These are phyloP conservation scores for Nebria brevicollis DNA, from an alignment of 2,888 invertebrate species.

Conservation along the genomic window DNA sequence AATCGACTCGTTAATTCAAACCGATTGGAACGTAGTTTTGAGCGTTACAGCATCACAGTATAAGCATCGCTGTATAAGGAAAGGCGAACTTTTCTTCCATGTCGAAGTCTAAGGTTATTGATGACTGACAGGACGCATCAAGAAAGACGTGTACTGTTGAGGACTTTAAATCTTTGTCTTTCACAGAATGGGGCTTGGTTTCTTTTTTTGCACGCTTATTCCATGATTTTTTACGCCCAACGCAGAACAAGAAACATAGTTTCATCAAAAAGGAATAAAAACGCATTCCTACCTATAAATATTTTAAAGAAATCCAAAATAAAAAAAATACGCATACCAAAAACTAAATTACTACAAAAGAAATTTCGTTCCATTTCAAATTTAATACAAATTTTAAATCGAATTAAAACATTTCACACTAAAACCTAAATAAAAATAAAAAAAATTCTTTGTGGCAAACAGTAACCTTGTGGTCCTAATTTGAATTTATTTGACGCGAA, in stretches of 20 bases:
- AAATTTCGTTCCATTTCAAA: no score
- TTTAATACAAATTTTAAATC: no score
- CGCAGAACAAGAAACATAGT: neutral
- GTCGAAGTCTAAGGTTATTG: slow-evolving; percentile 56
- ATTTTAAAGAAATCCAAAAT: neutral
- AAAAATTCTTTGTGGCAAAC: neutral
- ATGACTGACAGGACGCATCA: slow-evolving; percentile 61
- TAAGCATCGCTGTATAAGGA: neutral
- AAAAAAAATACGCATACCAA: no score
- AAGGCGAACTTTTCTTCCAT: slow-evolving; percentile 30
- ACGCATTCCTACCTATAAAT: neutral
- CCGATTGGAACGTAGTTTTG: slow-evolving; percentile 53
- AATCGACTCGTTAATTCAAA: slow-evolving; percentile 57
- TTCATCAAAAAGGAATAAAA: neutral
- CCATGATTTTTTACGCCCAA: slow-evolving; percentile 35
- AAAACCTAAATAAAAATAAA: neutral
- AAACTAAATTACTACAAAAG: no score
- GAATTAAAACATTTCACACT: no score
- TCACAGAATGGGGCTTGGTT: slow-evolving; percentile 52
- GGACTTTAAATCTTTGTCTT: slow-evolving; percentile 59
- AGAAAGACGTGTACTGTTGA: slow-evolving; percentile 59
- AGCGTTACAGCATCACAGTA: slow-evolving; percentile 23
- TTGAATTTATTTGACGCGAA: slow-evolving; percentile 25
- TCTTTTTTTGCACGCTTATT: slow-evolving; percentile 45
- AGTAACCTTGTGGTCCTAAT: slow-evolving; percentile 19